Evolutionary conservation across 2,888 invertebrate species (phyloP).

Genomic region (Halictus ligatus): DNA sequence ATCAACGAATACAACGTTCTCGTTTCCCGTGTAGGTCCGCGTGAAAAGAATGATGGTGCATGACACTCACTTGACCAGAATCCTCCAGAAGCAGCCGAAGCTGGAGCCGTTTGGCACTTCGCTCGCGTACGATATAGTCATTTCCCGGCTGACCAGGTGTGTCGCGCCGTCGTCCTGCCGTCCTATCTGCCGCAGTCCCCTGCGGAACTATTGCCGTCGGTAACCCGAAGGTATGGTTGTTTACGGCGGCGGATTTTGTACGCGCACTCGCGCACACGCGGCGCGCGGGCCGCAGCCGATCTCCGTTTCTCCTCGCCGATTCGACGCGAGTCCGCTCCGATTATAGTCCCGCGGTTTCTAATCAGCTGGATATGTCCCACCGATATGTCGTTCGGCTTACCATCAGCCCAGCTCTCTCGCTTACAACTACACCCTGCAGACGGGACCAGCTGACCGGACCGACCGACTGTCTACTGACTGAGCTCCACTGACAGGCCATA

Average conservation of each 20-base stretch:
- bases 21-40: not conserved
- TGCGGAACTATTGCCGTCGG: slow-evolving; percentile 9
- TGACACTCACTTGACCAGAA: slow-evolving; percentile 92
- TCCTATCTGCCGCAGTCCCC: slow-evolving; percentile 44
- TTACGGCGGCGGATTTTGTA: slow-evolving; percentile 59
- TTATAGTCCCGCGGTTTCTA: slow-evolving; percentile 43
- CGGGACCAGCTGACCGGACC: slow-evolving; percentile 80
- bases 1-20: not conserved
- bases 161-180: slow-evolving; percentile 55
- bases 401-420: slow-evolving; percentile 56
- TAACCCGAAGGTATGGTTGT: slow-evolving; percentile 31
- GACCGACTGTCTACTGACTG: slow-evolving; percentile 81
- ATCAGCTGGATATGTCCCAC: slow-evolving; percentile 44
- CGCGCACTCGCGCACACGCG: slow-evolving; percentile 80
- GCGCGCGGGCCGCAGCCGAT: slow-evolving; percentile 75
- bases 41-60: not conserved
- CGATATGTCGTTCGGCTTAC: slow-evolving; percentile 47
- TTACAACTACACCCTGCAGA: slow-evolving; percentile 47
- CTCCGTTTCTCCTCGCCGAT: slow-evolving; percentile 42
- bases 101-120: slow-evolving; percentile 96
- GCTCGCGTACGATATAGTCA: slow-evolving; percentile 96
- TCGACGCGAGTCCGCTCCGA: slow-evolving; percentile 34
- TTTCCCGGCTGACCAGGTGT: slow-evolving; percentile 81
- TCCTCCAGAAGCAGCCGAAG: slow-evolving; percentile 97
- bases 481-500: slow-evolving; percentile 78